Evolutionary conservation across 2,113 vertebrate genomes (phyloP), one percentile per base, ranked within the genome.

Genomic region (Bostrychus sinensis): DNA sequence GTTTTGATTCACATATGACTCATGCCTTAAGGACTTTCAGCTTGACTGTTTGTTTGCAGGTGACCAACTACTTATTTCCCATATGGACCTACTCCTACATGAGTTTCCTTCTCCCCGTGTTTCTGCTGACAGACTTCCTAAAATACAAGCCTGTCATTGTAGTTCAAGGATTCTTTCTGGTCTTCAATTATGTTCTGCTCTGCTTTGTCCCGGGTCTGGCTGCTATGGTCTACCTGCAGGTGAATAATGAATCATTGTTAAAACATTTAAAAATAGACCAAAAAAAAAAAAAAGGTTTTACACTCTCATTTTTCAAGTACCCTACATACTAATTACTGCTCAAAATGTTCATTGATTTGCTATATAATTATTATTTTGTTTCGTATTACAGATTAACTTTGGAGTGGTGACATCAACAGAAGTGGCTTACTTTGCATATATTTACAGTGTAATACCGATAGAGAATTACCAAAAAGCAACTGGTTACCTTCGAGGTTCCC

Each of bases 11-110:
- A 42, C 28, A 54, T 9, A 16, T 14, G 3, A 56, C 23, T 41
- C 1, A 9, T 9, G 22, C 7, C 25, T 26, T 28, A 16, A 26
- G 16, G 11, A 12, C 59, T 8, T 61, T 77, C 3, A 55, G 1
- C 36, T 30, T 42, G 22, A 7, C 28, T 56, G 59, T 3, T 36
- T 51, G 30, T 77, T 67, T 55, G 13, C 54, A 91, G 91, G 56
- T 92, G 36, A 93, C 84, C 19, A 93, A 92, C 72, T 83, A 89
- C 46, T 60, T 93, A 54, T 90, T 88, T 64, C 91, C 91, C 9
- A 89, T 93, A 42, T 92, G 91, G 91, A 92, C 91, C 0, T 93
- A 93, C 39, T 92, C 91, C 23, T 91, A 93, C 68, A 61, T 92
- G 32, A 82, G 76, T 17, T 76, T 91, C 32, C 85, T 93, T 41